Percentiles rank a stretch among this genome's conserved stretches.
Conservation (phyloP, 1,140 invertebrate species). For the Platyscapa corneri region DNA sequence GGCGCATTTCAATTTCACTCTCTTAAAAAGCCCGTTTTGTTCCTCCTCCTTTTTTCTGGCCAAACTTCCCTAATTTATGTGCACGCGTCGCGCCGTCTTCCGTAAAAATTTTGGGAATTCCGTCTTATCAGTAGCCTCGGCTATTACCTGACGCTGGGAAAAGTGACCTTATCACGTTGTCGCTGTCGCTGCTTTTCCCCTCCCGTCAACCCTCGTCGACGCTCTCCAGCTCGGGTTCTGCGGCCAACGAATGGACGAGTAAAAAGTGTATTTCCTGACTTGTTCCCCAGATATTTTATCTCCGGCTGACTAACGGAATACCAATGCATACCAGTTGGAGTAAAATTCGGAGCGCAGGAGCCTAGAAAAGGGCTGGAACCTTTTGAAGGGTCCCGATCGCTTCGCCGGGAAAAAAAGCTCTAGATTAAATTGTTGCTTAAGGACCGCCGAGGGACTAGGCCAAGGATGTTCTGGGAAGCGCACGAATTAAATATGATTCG, state of each 20-base stretch:
- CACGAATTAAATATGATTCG: background rate
- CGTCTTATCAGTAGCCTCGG: background rate
- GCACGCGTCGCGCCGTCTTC: background rate
- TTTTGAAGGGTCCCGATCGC: slow-evolving; percentile 24
- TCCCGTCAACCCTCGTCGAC: background rate
- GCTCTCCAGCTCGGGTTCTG: too few relatives aligned
- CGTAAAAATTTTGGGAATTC: background rate
- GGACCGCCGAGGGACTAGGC: background rate
- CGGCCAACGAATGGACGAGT: background rate
- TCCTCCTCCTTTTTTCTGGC: background rate
- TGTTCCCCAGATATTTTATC: slow-evolving; percentile 34
- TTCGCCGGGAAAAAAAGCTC: background rate
- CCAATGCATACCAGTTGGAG: too few relatives aligned
- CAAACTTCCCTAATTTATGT: background rate
- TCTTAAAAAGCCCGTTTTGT: background rate
- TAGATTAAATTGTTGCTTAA: slow-evolving; percentile 48
- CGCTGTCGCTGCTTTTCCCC: background rate
- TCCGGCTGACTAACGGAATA: slow-evolving; percentile 8
- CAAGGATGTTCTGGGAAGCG: background rate
- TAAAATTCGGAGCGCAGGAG: slow-evolving; percentile 34
- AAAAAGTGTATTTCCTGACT: background rate
- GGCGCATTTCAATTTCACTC: slow-evolving; percentile 11
- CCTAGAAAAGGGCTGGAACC: background rate
- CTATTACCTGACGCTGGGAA: background rate
- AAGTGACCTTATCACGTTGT: background rate